Conservation (phyloP, 2,113 vertebrate species). For the Tetrao urogallus region DNA sequence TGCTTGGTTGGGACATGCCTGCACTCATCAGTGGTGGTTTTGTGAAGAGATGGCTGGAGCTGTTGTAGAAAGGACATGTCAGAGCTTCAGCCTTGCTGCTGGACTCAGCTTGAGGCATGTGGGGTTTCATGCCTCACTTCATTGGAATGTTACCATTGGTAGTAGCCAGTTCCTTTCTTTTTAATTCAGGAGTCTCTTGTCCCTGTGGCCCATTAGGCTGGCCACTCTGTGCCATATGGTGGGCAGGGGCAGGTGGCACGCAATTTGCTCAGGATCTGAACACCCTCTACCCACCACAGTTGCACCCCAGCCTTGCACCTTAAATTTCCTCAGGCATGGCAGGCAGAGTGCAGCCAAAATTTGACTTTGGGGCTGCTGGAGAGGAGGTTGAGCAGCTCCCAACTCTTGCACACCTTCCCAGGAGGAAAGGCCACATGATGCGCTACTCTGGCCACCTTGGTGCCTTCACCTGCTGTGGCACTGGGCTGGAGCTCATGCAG, state of each 20-base stretch:
- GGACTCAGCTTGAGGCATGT: not conserved
- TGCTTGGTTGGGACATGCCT: not conserved
- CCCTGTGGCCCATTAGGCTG: accelerated
- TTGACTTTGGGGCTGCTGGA: not conserved
- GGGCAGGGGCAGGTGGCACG: not conserved
- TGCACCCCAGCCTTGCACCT: not conserved
- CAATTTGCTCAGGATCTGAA: constrained; percentile 28
- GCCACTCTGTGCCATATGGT: accelerated
- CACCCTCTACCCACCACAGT: constrained; percentile 24
- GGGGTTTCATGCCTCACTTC: not conserved
- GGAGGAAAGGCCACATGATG: accelerated
- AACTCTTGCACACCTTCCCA: not conserved
- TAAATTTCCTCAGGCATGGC: not conserved
- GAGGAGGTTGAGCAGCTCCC: not conserved
- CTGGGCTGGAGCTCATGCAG: accelerated
- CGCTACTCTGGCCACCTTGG: accelerated
- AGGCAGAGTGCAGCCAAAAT: not conserved
- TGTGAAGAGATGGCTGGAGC: not conserved
- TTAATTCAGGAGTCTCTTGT: not conserved
- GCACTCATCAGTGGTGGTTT: not conserved
- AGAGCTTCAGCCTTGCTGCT: not conserved
- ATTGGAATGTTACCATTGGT: not conserved
- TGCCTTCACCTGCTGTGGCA: accelerated
- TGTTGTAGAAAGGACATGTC: not conserved
- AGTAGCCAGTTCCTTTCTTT: accelerated